phyloP scores from a whole-genome alignment of 1,140 invertebrate species.

The Drosophila dunni region DNA sequence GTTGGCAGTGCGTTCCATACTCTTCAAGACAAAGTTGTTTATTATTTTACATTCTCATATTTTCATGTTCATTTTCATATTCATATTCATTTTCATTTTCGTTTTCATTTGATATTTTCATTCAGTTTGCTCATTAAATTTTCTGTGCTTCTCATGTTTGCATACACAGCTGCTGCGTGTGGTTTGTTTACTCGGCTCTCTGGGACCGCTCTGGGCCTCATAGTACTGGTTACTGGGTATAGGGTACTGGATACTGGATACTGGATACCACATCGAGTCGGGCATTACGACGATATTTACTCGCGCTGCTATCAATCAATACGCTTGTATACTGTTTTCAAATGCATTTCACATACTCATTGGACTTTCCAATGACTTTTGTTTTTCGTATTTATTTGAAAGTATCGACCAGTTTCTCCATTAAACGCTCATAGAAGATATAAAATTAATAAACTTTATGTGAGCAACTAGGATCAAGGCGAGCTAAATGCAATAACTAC shows the following conservation, averaged over 20 bases:
- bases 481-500: constrained; percentile 76
- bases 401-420: constrained; percentile 40
- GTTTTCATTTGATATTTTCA: constrained; percentile 30
- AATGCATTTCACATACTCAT: constrained; percentile 20
- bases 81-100: constrained; percentile 15
- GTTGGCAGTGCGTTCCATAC: constrained; percentile 84
- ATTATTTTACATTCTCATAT: constrained; percentile 84
- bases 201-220: constrained; percentile 34
- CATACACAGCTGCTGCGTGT: constrained; percentile 64
- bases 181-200: constrained; percentile 66
- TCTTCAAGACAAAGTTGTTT: constrained; percentile 85
- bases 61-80: constrained; percentile 58
- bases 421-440: constrained; percentile 79
- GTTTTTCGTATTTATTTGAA: constrained; percentile 21
- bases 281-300: constrained; percentile 28
- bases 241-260: constrained; percentile 33
- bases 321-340: constrained; percentile 21
- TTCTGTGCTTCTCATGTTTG: constrained; percentile 66
- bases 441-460: constrained; percentile 79
- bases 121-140: constrained; percentile 48
- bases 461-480: constrained; percentile 74
- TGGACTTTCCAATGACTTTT: constrained; percentile 13
- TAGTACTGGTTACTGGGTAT: constrained; percentile 38
- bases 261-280: constrained; percentile 7
- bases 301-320: constrained; percentile 58